Percentiles rank a stretch among this genome's conserved stretches.
Evolutionary conservation across 2,888 invertebrate genomes (phyloP).

Genomic region (Drosophila longiperda): DNA sequence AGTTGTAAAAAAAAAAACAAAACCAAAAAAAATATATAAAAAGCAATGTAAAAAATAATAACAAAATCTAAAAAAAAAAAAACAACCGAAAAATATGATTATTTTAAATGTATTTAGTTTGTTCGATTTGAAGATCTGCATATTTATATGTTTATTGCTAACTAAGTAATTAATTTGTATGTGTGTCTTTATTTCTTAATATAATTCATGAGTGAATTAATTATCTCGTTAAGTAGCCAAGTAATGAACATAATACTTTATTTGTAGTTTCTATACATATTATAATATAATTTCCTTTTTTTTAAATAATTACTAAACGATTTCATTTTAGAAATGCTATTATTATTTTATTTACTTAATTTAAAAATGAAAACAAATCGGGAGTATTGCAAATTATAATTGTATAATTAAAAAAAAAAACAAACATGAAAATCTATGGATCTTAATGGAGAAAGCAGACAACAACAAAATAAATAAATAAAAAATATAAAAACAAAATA

Average conservation of each 20-base stretch:
- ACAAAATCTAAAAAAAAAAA: slow-evolving; percentile 23
- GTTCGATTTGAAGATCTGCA: slow-evolving; percentile 56
- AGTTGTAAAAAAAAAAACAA: slow-evolving; percentile 13
- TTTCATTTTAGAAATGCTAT: slow-evolving; percentile 73
- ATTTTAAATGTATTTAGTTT: slow-evolving; percentile 54
- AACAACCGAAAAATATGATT: slow-evolving; percentile 12
- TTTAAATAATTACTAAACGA: slow-evolving; percentile 53
- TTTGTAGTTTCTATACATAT: slow-evolving; percentile 43
- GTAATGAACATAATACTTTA: slow-evolving; percentile 68
- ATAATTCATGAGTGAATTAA: slow-evolving; percentile 35
- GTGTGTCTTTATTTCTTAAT: slow-evolving; percentile 34
- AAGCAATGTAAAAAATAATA: slow-evolving; percentile 52
- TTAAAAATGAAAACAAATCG: slow-evolving; percentile 69
- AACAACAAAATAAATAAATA: slow-evolving; percentile 28
- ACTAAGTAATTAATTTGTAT: slow-evolving; percentile 47
- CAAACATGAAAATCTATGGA: slow-evolving; percentile 39
- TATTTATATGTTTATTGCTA: slow-evolving; percentile 52
- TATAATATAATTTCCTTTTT: slow-evolving; percentile 4
- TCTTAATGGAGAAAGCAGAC: slow-evolving; percentile 54
- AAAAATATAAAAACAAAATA: slow-evolving; percentile 17
- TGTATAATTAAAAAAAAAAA: slow-evolving; percentile 33
- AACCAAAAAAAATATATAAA: slow-evolving; percentile 22
- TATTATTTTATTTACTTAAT: slow-evolving; percentile 52
- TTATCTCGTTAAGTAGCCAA: slow-evolving; percentile 65
- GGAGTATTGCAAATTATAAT: slow-evolving; percentile 75